A percentile compares a stretch with the other conserved stretches of the same genome.
phyloP scores from a whole-genome alignment of 2,797 vertebrate species.

The Sus cebifrons region DNA sequence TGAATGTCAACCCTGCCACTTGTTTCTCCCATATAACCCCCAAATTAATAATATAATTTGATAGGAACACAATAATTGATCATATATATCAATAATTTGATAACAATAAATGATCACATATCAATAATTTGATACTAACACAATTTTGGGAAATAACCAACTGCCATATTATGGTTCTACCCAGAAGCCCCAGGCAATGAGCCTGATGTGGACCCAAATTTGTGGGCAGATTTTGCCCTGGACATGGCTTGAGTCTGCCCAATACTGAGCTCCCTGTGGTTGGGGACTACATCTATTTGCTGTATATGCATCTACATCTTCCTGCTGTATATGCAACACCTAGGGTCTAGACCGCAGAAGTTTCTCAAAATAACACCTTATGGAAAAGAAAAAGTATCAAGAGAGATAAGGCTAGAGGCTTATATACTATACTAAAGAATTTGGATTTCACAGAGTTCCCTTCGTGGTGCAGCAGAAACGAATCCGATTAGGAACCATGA shows the following conservation, averaged over 20 bases:
- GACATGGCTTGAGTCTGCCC: not conserved
- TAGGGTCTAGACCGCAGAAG: not conserved
- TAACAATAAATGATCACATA: not conserved
- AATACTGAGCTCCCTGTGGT: not conserved
- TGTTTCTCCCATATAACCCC: not conserved
- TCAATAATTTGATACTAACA: not conserved
- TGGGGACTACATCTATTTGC: not conserved
- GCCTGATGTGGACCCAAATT: slow-evolving; percentile 16
- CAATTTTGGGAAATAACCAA: not conserved
- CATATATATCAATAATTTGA: not conserved
- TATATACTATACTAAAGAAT: not conserved
- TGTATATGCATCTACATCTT: not conserved
- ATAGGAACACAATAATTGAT: not conserved
- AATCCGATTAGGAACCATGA: too few relatives aligned
- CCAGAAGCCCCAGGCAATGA: not conserved
- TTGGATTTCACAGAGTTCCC: not conserved
- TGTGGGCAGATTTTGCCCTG: not conserved
- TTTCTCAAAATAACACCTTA: slow-evolving; percentile 33
- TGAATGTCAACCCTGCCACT: slow-evolving; percentile 24
- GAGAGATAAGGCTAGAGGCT: not conserved
- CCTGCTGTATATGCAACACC: not conserved
- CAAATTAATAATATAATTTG: slow-evolving; percentile 10
- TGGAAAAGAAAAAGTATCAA: not conserved
- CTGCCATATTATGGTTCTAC: slow-evolving; percentile 1
- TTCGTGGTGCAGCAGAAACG: too few relatives aligned